Evolutionary conservation across 1,140 invertebrate species (phyloP), one percentile per base, ranked within the genome.

Genomic region (Magallana angulata): DNA sequence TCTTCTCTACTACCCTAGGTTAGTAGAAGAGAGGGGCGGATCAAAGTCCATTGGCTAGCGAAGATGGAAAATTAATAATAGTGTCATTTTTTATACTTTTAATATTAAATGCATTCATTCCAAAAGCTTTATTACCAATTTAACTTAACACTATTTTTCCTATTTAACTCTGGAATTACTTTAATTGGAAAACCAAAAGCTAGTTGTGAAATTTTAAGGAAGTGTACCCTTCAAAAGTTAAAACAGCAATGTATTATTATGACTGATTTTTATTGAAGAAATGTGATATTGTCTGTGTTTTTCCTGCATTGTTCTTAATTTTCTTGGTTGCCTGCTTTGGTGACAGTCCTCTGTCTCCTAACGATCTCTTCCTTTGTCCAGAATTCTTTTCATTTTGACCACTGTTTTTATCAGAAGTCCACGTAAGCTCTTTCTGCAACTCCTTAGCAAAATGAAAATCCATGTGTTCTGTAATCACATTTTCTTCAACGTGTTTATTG

Each of bases 391-490:
- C 48, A 68, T 62, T 36, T 48, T 68, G 24, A 83, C 81, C 18
- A 48, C 48, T 60, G 82, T 16, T 48, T n/a, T 48, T 57, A n/a
- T 71, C 81, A 24, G 57, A 59, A 11, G 57, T 84, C 57, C 14
- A 9, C n/a, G 71, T 88, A 11, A 90, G 60, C 64, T 91, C 87
- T 57, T 90, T 90, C 84, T 94, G 94, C 12, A 95, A 86, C 76
- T 94, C 92, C 85, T 93, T 64, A 56, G 95, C 95, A 90, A 95
- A 92, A 89, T 95, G 95, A 91, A 92, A 95, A 87, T 95, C 95
- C 84, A 91, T 87, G 92, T 95, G 95, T 90, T 95, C 95, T 56
- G 93, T 93, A 88, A 95, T 90, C 82, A 95, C 93, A 94, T 94
- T 95, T 18, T 93, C 89, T 16, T 91, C 80, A 59, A 95, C 90